Evolutionary conservation across 2,113 vertebrate species (phyloP).

Genomic region (Cathartes aura): DNA sequence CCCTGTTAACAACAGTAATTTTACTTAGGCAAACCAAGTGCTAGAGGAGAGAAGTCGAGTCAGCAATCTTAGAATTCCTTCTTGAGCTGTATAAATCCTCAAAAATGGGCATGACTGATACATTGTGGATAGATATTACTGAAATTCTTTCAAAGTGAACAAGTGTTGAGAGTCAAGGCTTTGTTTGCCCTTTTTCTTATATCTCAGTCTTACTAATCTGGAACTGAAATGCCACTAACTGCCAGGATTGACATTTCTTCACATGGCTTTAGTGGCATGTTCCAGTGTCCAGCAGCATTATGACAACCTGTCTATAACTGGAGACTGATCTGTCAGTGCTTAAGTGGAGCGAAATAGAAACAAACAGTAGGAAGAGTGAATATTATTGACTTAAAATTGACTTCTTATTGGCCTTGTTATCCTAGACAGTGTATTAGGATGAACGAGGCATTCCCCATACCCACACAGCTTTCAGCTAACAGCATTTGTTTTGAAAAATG

Average conservation of each 20-base stretch:
- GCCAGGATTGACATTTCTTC: not conserved
- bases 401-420: not conserved
- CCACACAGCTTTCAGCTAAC: not conserved
- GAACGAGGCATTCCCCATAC: not conserved
- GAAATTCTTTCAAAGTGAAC: not conserved
- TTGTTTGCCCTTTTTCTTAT: not conserved
- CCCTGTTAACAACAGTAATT: not conserved
- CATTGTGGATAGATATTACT: not conserved
- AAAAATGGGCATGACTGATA: not conserved
- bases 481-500: not conserved
- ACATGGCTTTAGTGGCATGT: not conserved
- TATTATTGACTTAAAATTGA: not conserved
- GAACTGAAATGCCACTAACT: not conserved
- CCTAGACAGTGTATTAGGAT: not conserved
- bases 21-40: not conserved
- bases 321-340: not conserved
- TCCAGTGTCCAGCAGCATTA: not conserved
- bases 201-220: not conserved
- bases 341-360: not conserved
- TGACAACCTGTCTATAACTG: not conserved
- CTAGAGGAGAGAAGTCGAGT: not conserved
- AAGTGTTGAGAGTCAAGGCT: not conserved
- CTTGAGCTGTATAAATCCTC: not conserved
- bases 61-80: not conserved
- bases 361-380: not conserved